Percentiles rank a stretch among this genome's conserved stretches.
Conservation (phyloP, 2,113 vertebrate species). For the Larimichthys crocea region DNA sequence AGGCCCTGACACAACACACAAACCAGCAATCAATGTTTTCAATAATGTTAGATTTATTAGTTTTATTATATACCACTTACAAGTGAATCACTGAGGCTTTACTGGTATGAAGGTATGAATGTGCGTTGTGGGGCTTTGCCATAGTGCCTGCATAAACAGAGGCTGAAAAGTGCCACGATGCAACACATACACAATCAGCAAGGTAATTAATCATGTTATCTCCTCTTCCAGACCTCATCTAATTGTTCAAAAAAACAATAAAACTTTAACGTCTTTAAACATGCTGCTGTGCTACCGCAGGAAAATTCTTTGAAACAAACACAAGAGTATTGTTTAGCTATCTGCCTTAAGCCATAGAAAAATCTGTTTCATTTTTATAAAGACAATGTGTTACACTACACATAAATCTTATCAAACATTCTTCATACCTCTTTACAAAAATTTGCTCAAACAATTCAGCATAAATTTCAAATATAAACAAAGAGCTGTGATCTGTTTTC, state of each 20-base stretch:
- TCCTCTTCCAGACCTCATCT: conserved; percentile 20
- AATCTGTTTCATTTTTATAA: not conserved
- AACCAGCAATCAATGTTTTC: not conserved
- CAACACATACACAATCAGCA: conserved; percentile 34
- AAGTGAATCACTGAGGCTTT: not conserved
- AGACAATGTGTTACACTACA: not conserved
- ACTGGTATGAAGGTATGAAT: conserved; percentile 13
- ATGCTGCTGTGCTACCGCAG: conserved; percentile 1
- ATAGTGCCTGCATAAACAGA: conserved; percentile 45
- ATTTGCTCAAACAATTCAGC: not conserved
- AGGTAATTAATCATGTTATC: conserved; percentile 41
- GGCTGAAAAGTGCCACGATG: conserved; percentile 8
- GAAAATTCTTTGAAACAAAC: conserved; percentile 25
- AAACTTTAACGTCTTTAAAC: conserved; percentile 8
- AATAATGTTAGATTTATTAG: not conserved
- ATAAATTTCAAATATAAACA: not conserved
- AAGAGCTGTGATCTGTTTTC: not conserved
- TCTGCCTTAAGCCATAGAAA: conserved; percentile 2
- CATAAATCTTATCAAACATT: not conserved
- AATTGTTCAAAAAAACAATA: conserved; percentile 30
- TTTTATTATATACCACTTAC: not conserved
- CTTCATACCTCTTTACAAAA: not conserved
- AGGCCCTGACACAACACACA: not conserved
- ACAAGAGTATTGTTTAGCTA: conserved; percentile 8
- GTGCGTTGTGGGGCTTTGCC: not conserved